A percentile compares a stretch with the other conserved stretches of the same genome.
Conservation (phyloP, 2,888 invertebrate genomes). For the Erebia palarica region DNA sequence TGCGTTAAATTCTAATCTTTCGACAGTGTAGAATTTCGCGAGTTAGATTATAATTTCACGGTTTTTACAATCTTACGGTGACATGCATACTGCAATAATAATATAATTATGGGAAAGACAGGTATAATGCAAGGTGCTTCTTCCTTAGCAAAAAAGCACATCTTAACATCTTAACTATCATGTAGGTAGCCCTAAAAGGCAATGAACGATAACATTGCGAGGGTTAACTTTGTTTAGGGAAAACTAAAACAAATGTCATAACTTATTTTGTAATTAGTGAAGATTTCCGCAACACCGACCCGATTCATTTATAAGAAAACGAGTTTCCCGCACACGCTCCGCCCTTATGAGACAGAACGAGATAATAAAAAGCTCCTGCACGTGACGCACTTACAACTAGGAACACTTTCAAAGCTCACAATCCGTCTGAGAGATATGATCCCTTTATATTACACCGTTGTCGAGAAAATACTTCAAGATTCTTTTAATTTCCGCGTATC, state of each 20-base stretch:
- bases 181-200: neutral
- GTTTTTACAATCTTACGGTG: no score
- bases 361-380: conserved; percentile 72
- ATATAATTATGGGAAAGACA: no score
- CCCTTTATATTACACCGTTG: conserved; percentile 36
- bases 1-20: no score
- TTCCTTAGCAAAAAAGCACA: no score
- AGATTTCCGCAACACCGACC: conserved; percentile 48
- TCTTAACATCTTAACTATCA: no score
- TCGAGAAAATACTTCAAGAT: conserved; percentile 30
- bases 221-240: neutral
- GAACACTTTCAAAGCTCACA: conserved; percentile 60
- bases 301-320: conserved; percentile 64
- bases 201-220: neutral
- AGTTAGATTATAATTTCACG: no score
- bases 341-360: conserved; percentile 46
- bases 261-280: conserved; percentile 37
- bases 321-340: conserved; percentile 49
- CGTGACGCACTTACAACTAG: conserved; percentile 69
- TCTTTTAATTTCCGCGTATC: no score
- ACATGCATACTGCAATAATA: no score
- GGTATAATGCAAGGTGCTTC: no score
- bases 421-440: conserved; percentile 45
- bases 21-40: no score
- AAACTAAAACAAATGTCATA: conserved; percentile 40